phyloP scores from a whole-genome alignment of 2,113 vertebrate genomes.

The Thalassoma bifasciatum region DNA sequence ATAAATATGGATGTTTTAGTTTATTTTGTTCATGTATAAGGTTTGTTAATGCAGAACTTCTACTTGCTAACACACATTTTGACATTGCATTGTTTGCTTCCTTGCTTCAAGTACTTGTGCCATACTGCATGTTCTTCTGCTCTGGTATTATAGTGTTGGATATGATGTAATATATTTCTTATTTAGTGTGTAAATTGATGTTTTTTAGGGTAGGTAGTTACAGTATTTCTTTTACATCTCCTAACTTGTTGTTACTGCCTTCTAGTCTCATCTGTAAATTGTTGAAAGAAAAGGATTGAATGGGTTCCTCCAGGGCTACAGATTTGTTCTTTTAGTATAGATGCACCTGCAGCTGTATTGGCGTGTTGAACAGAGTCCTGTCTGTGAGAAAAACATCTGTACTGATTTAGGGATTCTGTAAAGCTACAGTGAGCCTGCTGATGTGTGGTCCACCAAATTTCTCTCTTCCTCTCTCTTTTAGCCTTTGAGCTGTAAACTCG shows the following conservation, averaged over 20 bases:
- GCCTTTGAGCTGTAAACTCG: slow-evolving; percentile 29
- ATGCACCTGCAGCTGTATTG: slow-evolving; percentile 30
- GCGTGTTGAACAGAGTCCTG: slow-evolving; percentile 21
- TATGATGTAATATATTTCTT: no score
- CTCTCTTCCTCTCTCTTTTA: slow-evolving; percentile 32
- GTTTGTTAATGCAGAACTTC: no score
- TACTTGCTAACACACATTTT: no score
- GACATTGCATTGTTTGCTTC: no score
- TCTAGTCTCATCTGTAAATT: not conserved
- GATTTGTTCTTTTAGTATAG: slow-evolving; percentile 20
- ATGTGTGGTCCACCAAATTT: slow-evolving; percentile 49
- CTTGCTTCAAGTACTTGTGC: no score
- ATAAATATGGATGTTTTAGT: no score
- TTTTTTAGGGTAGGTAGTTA: no score
- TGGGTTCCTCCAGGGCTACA: not conserved
- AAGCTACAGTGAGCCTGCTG: slow-evolving; percentile 33
- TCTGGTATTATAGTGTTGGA: no score
- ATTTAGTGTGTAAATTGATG: no score
- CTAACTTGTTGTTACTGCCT: not conserved
- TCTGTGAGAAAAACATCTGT: slow-evolving; percentile 44
- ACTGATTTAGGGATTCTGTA: slow-evolving; percentile 48
- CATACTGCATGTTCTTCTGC: no score
- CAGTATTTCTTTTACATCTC: not conserved
- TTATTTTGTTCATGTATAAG: no score
- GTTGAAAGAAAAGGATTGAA: not conserved